A percentile compares a stretch with the other conserved stretches of the same genome.
These are phyloP conservation scores for Alosa sapidissima DNA, from an alignment of 2,797 vertebrate species.

Conservation along the genomic window DNA sequence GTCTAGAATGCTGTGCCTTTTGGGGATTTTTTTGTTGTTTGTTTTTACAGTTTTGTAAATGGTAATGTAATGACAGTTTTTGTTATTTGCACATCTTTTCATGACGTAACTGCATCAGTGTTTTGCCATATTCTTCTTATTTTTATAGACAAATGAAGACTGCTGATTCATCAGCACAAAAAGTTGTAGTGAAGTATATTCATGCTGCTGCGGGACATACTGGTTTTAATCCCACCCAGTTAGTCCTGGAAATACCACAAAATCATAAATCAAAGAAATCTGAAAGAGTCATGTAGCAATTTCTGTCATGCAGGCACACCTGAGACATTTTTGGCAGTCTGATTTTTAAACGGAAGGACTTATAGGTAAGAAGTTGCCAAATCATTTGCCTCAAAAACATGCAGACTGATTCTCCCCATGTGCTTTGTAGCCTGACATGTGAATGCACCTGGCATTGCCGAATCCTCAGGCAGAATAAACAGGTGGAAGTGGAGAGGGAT, in stretches of 20 bases:
- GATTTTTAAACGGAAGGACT: background rate
- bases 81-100: slow-evolving; percentile 10
- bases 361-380: background rate
- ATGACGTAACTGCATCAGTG: background rate
- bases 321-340: background rate
- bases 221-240: background rate
- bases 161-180: background rate
- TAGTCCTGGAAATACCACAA: background rate
- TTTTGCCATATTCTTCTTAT: background rate
- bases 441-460: background rate
- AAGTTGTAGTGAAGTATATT: background rate
- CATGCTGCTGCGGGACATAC: background rate
- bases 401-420: background rate
- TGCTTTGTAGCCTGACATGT: background rate
- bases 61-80: background rate
- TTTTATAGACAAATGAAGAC: background rate
- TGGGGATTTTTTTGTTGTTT: background rate
- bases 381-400: background rate
- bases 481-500: background rate
- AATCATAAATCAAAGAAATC: background rate
- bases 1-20: background rate
- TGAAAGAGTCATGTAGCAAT: background rate
- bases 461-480: background rate
- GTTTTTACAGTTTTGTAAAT: slow-evolving; percentile 2
- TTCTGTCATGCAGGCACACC: background rate